These are phyloP conservation scores for Mormyrus lacerda DNA, from an alignment of 2,113 vertebrate species.

Conservation along the genomic window DNA sequence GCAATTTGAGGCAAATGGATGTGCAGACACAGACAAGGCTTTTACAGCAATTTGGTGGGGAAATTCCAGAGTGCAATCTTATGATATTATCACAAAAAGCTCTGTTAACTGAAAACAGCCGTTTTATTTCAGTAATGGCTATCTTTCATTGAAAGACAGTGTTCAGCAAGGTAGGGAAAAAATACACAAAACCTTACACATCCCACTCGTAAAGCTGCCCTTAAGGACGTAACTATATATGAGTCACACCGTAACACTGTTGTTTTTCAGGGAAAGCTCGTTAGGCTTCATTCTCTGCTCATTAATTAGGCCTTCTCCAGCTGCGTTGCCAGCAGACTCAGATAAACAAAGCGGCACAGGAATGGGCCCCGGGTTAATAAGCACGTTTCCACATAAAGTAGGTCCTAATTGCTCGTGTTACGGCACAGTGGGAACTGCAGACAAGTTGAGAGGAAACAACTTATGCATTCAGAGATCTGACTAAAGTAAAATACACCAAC, in stretches of 20 bases:
- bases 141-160: neutral
- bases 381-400: constrained; percentile 44
- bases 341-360: constrained; percentile 8
- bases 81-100: neutral
- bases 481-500: neutral
- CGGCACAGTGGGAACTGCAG: neutral
- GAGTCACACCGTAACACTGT: neutral
- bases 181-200: neutral
- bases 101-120: neutral
- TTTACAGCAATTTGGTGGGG: neutral
- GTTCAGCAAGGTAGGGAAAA: neutral
- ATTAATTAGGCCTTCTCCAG: constrained; percentile 39
- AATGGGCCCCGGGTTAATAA: constrained; percentile 39
- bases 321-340: constrained; percentile 8
- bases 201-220: neutral
- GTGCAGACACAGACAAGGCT: neutral
- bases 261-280: neutral
- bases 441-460: neutral
- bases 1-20: neutral
- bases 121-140: neutral
- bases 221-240: neutral
- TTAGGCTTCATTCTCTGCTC: neutral
- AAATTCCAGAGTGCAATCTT: neutral
- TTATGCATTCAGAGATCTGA: neutral
- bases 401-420: constrained; percentile 17